phyloP scores from a whole-genome alignment of 92 coral and sea anemone species.

The Hydrozoanthus gracilis region DNA sequence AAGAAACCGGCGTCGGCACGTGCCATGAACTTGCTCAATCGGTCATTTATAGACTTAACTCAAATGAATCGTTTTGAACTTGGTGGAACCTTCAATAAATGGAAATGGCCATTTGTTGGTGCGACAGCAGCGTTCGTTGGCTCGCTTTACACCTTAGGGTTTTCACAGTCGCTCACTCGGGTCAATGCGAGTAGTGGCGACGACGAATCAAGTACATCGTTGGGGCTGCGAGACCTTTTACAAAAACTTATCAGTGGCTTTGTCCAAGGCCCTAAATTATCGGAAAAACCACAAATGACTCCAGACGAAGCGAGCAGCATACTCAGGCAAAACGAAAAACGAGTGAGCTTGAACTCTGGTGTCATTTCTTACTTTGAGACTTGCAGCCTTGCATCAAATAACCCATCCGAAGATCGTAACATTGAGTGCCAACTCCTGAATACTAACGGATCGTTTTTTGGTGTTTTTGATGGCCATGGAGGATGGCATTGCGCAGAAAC shows the following conservation, averaged over 20 bases:
- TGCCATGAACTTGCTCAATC: constrained; percentile 24
- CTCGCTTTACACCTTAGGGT: constrained; percentile 84
- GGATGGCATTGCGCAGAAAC: constrained; percentile 99
- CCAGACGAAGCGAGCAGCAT: constrained; percentile 84
- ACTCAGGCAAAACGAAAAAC: constrained; percentile 80
- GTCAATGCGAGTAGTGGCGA: constrained; percentile 54
- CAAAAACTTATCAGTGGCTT: constrained; percentile 85
- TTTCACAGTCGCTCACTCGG: constrained; percentile 48
- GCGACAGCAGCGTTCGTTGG: constrained; percentile 91
- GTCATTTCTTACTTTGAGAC: constrained; percentile 88
- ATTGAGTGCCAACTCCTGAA: constrained; percentile 70
- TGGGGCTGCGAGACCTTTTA: constrained; percentile 84
- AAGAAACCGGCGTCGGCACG: constrained; percentile 23
- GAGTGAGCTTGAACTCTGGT: constrained; percentile 83
- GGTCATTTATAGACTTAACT: constrained; percentile 34
- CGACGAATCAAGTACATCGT: constrained; percentile 62
- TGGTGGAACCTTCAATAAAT: constrained; percentile 73
- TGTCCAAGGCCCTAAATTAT: constrained; percentile 71
- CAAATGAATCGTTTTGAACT: constrained; percentile 84
- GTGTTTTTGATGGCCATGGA: constrained; percentile 98
- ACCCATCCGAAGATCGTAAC: constrained; percentile 92
- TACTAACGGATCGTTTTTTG: constrained; percentile 82
- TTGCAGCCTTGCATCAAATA: constrained; percentile 87
- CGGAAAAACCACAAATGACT: constrained; percentile 84
- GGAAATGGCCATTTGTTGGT: constrained; percentile 95